phyloP scores from a whole-genome alignment of 1,140 invertebrate species.

The Globodera rostochiensis region DNA sequence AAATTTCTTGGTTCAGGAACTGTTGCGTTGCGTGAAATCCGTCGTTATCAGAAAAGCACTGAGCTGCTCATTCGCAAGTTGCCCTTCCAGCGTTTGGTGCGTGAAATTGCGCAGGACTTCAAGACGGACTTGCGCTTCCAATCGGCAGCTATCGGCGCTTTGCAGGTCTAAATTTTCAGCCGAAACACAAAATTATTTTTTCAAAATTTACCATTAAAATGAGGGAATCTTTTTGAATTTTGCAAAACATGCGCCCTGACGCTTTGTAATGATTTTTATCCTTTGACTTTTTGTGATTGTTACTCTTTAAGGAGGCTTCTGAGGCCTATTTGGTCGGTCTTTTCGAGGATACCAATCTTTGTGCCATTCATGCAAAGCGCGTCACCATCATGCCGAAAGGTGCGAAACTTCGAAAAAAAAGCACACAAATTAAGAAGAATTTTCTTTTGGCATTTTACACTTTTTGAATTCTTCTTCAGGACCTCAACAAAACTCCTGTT shows the following conservation, averaged over 20 bases:
- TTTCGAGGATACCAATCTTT: slow-evolving; percentile 88
- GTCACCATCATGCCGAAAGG: slow-evolving; percentile 90
- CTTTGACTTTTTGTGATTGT: too few species aligned
- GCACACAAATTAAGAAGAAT: too few species aligned
- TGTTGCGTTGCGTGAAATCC: slow-evolving; percentile 67
- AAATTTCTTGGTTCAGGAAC: slow-evolving; percentile 58
- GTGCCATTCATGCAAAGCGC: slow-evolving; percentile 88
- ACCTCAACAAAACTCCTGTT: too few species aligned
- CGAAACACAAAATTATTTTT: background rate
- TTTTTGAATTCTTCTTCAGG: too few species aligned
- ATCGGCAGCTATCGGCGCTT: slow-evolving; percentile 70
- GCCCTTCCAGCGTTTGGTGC: slow-evolving; percentile 69
- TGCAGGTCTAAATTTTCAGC: slow-evolving; percentile 67
- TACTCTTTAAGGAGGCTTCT: slow-evolving; percentile 74
- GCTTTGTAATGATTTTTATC: background rate
- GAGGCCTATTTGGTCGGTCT: slow-evolving; percentile 85
- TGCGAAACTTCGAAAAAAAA: background rate
- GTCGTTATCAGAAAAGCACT: slow-evolving; percentile 74
- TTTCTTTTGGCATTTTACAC: too few species aligned
- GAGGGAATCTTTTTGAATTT: too few species aligned
- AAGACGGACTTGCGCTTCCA: slow-evolving; percentile 80
- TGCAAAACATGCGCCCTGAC: too few species aligned
- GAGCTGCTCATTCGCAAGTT: slow-evolving; percentile 74
- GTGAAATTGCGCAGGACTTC: slow-evolving; percentile 82
- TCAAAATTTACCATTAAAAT: background rate